These are phyloP conservation scores for Lycodopsis pacificus DNA, from an alignment of 2,797 vertebrate genomes.

Conservation along the genomic window DNA sequence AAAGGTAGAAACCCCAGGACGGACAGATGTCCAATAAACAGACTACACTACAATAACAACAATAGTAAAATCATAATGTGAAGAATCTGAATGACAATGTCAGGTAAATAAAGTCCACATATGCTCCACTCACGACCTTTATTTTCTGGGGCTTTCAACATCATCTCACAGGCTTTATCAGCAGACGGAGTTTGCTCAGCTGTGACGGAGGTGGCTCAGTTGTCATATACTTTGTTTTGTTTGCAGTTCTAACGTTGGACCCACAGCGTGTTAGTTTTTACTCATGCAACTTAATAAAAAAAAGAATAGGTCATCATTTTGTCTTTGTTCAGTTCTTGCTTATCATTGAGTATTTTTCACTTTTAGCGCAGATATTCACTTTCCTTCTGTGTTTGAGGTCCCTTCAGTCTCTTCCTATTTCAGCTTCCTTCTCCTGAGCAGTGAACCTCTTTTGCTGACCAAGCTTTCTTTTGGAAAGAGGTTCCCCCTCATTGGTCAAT, in stretches of 20 bases:
- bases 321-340: background rate
- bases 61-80: background rate
- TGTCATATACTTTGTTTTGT: slow-evolving; percentile 2
- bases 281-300: background rate
- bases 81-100: background rate
- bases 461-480: background rate
- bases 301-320: background rate
- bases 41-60: background rate
- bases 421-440: background rate
- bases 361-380: background rate
- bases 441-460: background rate
- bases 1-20: background rate
- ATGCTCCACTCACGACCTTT: background rate
- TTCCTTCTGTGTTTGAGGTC: background rate
- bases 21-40: background rate
- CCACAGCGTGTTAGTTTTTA: background rate
- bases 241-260: background rate
- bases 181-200: background rate
- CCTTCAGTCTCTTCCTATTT: background rate
- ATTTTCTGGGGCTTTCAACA: background rate
- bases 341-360: background rate
- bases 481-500: background rate
- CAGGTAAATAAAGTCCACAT: background rate
- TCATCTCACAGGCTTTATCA: background rate
- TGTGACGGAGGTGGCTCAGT: background rate